A percentile compares a stretch with the other conserved stretches of the same genome.
These are phyloP conservation scores for Morelia viridis DNA, from an alignment of 2,797 vertebrate species.

Conservation along the genomic window DNA sequence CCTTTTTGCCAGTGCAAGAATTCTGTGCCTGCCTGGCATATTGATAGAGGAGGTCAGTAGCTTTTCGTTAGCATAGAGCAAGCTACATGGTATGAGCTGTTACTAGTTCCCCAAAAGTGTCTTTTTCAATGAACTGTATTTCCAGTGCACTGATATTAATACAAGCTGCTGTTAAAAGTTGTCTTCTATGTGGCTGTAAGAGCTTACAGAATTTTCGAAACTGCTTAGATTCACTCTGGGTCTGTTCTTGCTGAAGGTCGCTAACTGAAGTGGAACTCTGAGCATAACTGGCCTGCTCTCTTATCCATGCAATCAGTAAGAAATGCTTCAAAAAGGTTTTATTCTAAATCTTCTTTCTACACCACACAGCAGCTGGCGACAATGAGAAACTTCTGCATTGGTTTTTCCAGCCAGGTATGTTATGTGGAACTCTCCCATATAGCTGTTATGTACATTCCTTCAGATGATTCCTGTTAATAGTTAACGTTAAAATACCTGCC, in stretches of 20 bases:
- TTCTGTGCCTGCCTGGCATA: conserved; percentile 35
- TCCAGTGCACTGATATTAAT: neutral
- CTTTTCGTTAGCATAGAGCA: neutral
- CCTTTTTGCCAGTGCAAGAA: conserved; percentile 53
- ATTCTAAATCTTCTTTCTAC: neutral
- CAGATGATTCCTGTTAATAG: neutral
- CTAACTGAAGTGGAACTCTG: neutral
- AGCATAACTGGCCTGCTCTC: neutral
- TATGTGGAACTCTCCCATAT: neutral
- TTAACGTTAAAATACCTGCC: neutral
- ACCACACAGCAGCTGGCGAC: neutral
- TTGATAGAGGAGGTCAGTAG: conserved; percentile 36
- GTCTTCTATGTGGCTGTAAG: neutral
- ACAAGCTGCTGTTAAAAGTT: neutral
- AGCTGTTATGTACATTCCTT: neutral
- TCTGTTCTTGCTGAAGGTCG: neutral
- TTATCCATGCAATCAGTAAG: neutral
- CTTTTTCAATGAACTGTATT: neutral
- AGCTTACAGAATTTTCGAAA: neutral
- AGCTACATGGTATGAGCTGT: neutral
- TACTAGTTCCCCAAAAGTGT: neutral
- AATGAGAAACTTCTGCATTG: neutral
- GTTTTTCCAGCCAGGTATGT: neutral
- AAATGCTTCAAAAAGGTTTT: neutral
- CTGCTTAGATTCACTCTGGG: neutral